These are phyloP conservation scores for Anguilla japonica DNA, from an alignment of 2,113 vertebrate species.

Conservation along the genomic window DNA sequence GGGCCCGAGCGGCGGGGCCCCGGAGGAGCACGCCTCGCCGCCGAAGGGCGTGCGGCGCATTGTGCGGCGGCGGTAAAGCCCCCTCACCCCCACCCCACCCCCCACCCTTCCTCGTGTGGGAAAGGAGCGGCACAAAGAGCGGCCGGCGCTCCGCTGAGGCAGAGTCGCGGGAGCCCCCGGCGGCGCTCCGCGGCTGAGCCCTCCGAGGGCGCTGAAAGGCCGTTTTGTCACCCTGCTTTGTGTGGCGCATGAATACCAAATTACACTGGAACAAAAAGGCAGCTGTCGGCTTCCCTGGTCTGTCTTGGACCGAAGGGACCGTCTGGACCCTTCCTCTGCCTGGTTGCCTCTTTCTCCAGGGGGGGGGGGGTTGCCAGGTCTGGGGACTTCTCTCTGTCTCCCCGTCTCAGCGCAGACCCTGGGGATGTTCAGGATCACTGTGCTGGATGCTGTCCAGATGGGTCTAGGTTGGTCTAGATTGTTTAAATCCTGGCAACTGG, in stretches of 20 bases:
- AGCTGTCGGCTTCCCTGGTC: not conserved
- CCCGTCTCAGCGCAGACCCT: not conserved
- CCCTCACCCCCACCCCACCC: not conserved
- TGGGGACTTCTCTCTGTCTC: not conserved
- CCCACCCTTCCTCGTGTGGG: not conserved
- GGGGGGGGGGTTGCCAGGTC: not conserved
- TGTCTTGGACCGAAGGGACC: not conserved
- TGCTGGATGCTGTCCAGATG: not conserved
- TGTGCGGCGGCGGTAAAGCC: not conserved
- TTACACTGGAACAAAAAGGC: not conserved
- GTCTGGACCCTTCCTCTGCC: not conserved
- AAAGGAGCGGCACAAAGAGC: conserved; percentile 3
- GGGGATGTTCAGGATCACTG: not conserved
- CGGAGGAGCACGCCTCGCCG: not conserved
- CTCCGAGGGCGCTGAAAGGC: not conserved
- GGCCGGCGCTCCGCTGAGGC: not conserved
- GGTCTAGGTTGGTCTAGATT: not conserved
- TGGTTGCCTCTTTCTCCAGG: not conserved
- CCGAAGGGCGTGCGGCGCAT: not conserved
- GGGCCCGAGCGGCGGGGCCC: not conserved
- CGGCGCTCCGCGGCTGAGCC: not conserved
- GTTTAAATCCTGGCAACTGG: not conserved
- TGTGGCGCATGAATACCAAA: not conserved
- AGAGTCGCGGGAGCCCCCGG: not conserved
- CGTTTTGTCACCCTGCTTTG: not conserved